Evolutionary conservation across 1,140 invertebrate species (phyloP), one percentile per base, ranked within the genome.

Genomic region (Caenorhabditis briggsae): DNA sequence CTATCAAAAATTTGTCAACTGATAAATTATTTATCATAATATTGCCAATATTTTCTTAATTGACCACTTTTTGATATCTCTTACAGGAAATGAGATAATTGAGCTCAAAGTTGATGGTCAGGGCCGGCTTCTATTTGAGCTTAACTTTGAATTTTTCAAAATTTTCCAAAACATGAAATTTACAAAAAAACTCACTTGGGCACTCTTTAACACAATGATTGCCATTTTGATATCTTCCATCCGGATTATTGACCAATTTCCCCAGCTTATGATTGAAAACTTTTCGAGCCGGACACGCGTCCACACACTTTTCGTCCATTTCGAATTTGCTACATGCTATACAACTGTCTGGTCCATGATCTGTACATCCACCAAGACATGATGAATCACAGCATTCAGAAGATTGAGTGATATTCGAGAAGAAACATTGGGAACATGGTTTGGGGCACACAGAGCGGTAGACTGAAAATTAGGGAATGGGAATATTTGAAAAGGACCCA

Each of bases 131-230:
- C n/a, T n/a, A n/a, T n/a, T n/a, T n/a, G n/a, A n/a, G n/a, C n/a
- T n/a, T n/a, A n/a, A n/a, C n/a, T n/a, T n/a, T n/a, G n/a, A n/a
- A n/a, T n/a, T n/a, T n/a, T n/a, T n/a, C n/a, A n/a, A n/a, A n/a
- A n/a, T n/a, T n/a, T n/a, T n/a, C n/a, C n/a, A n/a, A n/a, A n/a
- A n/a, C n/a, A n/a, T n/a, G n/a, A n/a, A n/a, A n/a, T n/a, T n/a
- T n/a, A n/a, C n/a, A n/a, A n/a, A n/a, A 53, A 50, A 50, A 25
- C 70, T 78, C n/a, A 78, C 70, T n/a, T 2, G 70, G 70, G 23
- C 70, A 78, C n/a, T 78, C 70, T n/a, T 78, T 78, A 9, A 78
- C 70, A 78, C 70, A 78, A 53, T 78, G 70, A 78, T 78, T 78
- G 12, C 70, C 70, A 78, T 78, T 78, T n/a, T 78, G 70, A 53